Evolutionary conservation across 23 tunicate species (phyloP), one percentile per base, ranked within the genome.

Genomic region (Ciona savignyi): DNA sequence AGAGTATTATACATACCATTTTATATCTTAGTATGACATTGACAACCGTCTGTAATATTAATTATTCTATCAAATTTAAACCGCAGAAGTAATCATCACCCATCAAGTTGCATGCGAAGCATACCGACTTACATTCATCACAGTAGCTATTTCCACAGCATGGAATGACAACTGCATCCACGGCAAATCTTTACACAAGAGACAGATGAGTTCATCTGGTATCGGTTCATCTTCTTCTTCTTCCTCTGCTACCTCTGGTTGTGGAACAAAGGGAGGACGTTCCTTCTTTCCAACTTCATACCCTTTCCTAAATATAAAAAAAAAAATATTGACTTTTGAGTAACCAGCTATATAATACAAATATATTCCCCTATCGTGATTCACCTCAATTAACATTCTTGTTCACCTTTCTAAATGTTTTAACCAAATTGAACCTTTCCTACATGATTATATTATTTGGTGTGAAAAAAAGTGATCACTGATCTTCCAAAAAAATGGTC

Each of bases 231-330:
- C 93, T 65, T 93, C 93, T 29, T 85, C 87, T 21, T 85, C 93
- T 22, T 86, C 84, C 24, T 73, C 76, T 6, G 28, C 48, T 48
- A 70, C 25, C 11, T 73, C 32, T 25, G 65, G 23, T 31, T 67
- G 85, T 0, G 93, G 93, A 60, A 85, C 32, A 77, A 93, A 93
- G 15, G 98, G 98, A 32, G 98, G 98, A 9, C 80, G 64, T 74
- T 93, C 98, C 66, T 93, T 93, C 71, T 93, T 93, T 22, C 93
- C 93, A 76, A 85, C 67, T n/a, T 89, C 96, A 83, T 89, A 89
- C 21, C 96, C 96, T 70, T 78, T 89, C 48, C 96, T 89, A 62
- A 6, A 68, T 29, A 29, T n/a, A 60, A n/a, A 19, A 74, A 25
- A n/a, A n/a, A n/a, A n/a, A n/a, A n/a, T n/a, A n/a, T n/a, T n/a